Conservation (phyloP, 2,797 vertebrate genomes). For the Pitangus sulphuratus region DNA sequence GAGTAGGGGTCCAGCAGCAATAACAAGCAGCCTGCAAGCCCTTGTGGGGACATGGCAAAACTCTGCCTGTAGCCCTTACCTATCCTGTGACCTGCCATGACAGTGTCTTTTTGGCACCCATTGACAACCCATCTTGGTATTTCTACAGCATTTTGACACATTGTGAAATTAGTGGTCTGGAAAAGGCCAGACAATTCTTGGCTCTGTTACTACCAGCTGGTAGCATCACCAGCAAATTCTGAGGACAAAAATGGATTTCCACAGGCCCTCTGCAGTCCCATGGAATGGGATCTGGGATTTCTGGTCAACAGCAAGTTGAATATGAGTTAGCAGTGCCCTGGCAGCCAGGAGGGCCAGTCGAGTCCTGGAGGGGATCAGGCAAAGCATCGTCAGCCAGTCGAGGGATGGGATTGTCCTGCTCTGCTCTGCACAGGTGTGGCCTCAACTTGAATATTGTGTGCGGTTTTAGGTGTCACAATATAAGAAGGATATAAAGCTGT, state of each 20-base stretch:
- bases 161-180: too few relatives aligned
- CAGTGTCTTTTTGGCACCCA: too few relatives aligned
- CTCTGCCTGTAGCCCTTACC: too few relatives aligned
- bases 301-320: not conserved
- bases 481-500: not conserved
- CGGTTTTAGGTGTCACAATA: not conserved
- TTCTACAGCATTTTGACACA: too few relatives aligned
- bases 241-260: too few relatives aligned
- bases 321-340: not conserved
- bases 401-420: not conserved
- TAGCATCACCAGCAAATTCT: too few relatives aligned
- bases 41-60: rapidly evolving
- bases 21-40: not conserved
- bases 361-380: not conserved
- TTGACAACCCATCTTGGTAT: too few relatives aligned
- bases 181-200: too few relatives aligned
- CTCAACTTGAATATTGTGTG: not conserved
- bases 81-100: too few relatives aligned
- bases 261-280: not conserved
- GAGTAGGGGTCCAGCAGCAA: not conserved
- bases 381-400: not conserved
- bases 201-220: too few relatives aligned
- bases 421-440: not conserved
- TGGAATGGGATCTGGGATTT: not conserved
- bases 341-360: not conserved